phyloP scores from a whole-genome alignment of 2,113 vertebrate genomes.

The Vireo altiloquus region DNA sequence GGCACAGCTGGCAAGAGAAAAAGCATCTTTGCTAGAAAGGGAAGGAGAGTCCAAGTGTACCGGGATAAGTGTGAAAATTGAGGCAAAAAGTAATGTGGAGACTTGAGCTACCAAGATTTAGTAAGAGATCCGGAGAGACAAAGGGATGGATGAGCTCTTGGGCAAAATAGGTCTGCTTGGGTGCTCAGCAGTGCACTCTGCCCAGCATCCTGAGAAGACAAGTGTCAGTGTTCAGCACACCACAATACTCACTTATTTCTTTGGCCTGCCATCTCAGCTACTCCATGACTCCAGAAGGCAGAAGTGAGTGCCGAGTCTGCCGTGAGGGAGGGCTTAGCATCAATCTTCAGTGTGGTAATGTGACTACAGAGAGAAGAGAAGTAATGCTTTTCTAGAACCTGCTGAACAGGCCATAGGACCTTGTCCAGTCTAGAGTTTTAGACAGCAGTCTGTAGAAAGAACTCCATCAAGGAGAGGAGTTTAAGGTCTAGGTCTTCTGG shows the following conservation, averaged over 20 bases:
- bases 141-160: not conserved
- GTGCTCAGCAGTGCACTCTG: not conserved
- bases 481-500: not conserved
- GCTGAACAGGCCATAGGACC: not conserved
- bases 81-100: not conserved
- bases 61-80: not conserved
- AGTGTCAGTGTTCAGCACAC: not conserved
- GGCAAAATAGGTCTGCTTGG: not conserved
- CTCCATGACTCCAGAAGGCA: slow-evolving; percentile 87
- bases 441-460: not conserved
- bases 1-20: not conserved
- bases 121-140: not conserved
- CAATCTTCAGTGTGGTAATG: slow-evolving; percentile 91
- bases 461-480: not conserved
- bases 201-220: not conserved
- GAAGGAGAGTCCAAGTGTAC: not conserved
- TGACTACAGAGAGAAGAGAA: slow-evolving; percentile 75
- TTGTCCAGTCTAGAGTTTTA: not conserved
- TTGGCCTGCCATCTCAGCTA: slow-evolving; percentile 92
- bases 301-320: slow-evolving; percentile 76
- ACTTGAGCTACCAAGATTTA: not conserved
- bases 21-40: not conserved
- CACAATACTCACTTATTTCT: slow-evolving; percentile 90
- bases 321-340: slow-evolving; percentile 82
- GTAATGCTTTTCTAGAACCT: not conserved